These are phyloP conservation scores for Cephus rjabovi DNA, from an alignment of 2,888 invertebrate genomes.

Conservation along the genomic window DNA sequence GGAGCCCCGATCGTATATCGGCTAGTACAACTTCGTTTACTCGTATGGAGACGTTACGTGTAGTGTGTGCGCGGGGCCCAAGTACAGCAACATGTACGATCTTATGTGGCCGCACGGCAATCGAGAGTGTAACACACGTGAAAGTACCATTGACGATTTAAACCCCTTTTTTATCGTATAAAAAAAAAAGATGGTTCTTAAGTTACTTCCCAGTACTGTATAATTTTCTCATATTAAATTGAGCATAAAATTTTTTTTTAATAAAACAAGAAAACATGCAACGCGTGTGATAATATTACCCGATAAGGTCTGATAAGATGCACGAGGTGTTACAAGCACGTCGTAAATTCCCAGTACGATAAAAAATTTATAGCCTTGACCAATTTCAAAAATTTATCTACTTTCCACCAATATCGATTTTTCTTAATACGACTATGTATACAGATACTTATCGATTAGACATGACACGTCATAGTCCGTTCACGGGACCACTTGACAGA, in stretches of 20 bases:
- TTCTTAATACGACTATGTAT: neutral
- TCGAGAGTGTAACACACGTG: neutral
- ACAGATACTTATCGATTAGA: neutral
- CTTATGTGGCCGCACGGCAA: neutral
- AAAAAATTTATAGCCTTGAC: neutral
- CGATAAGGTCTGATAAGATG: neutral
- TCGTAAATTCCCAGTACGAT: neutral
- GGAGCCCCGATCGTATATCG: conserved; percentile 57
- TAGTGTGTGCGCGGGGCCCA: conserved; percentile 25
- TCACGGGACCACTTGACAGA: neutral
- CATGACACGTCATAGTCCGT: neutral
- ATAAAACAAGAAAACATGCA: neutral
- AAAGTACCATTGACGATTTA: neutral
- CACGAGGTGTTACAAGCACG: neutral
- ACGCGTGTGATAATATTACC: neutral
- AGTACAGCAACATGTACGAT: neutral
- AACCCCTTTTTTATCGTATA: neutral
- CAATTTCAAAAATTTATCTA: neutral
- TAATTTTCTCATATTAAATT: neutral
- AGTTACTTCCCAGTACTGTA: neutral
- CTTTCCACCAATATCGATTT: neutral
- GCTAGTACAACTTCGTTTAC: conserved; percentile 60
- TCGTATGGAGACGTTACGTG: conserved; percentile 61
- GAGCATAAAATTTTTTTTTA: too few relatives aligned
- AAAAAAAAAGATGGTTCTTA: neutral